Evolutionary conservation across 1,140 invertebrate genomes (phyloP), one percentile per base, ranked within the genome.

Genomic region (Aphelenchoides avenae): DNA sequence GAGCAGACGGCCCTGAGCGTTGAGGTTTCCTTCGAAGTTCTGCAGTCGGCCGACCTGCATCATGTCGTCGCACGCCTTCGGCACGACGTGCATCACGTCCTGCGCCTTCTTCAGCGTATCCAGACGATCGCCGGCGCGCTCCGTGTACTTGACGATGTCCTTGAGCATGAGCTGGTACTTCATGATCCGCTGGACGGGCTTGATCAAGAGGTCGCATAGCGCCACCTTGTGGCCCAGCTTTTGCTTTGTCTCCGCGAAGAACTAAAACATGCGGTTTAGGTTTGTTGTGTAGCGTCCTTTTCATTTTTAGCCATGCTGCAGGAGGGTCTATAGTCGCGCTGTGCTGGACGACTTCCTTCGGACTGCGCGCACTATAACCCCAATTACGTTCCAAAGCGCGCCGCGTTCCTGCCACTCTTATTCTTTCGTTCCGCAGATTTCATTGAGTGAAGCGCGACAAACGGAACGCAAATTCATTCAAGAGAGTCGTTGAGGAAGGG

Each of bases 1-100:
- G 36, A 96, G 79, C 43, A 99, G 81, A 78, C 94, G 93, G 33
- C 94, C 94, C 80, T 97, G 93, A 42, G 91, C 88, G 41, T 89
- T 94, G 59, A 98, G 90, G 82, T 96, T 96, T 36, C 92, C 91
- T 80, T 91, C 87, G 79, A 97, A 99, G 61, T 91, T 91, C 80
- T 98, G 90, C 26, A 99, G 81, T 53, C 93, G 82, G 11, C 91
- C 91, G 43, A 98, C 88, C 77, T 94, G 91, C 91, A 97, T 95
- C 92, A 97, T 96, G 77, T 97, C 91, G 80, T 98, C 92, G 56
- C 93, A 93, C 53, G 87, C 86, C 81, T 97, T 96, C 5, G 92
- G 92, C 55, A 96, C 90, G 60, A 91, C 85, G 69, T 86, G 84
- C 83, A 88, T 95, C 40, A 82, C 79, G 24, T 75, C 66, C 40